A percentile compares a stretch with the other conserved stretches of the same genome.
Evolutionary conservation across 2,888 invertebrate genomes (phyloP).

Genomic region (Byasa hedistus): DNA sequence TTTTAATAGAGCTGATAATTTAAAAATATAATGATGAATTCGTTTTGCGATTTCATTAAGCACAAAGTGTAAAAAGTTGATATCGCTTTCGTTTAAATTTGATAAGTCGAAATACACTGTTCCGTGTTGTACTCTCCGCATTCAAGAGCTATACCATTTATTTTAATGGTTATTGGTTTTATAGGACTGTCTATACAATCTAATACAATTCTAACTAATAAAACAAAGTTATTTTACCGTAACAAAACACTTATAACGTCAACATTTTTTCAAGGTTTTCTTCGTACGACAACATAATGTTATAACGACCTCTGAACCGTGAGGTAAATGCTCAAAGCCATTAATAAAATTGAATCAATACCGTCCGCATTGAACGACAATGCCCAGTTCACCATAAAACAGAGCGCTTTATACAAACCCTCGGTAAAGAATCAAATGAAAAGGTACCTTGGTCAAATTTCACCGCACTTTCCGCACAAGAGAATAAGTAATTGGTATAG

Average conservation of each 20-base stretch:
- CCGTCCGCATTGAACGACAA: constrained; percentile 54
- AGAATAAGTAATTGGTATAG: constrained; percentile 24
- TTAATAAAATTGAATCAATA: constrained; percentile 66
- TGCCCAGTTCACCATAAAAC: constrained; percentile 47
- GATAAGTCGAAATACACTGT: too few species aligned
- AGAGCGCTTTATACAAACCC: constrained; percentile 41
- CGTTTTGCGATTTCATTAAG: too few species aligned
- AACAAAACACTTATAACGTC: constrained; percentile 13
- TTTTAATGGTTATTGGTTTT: too few species aligned
- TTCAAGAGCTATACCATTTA: too few species aligned
- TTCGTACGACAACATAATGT: constrained; percentile 31
- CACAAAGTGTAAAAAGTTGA: too few species aligned
- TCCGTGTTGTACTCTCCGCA: too few species aligned
- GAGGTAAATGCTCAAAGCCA: constrained; percentile 49
- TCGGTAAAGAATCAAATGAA: constrained; percentile 33
- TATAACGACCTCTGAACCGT: constrained; percentile 36
- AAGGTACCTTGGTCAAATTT: constrained; percentile 16
- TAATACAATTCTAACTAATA: neutral
- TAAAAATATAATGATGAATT: neutral
- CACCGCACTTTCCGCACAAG: constrained; percentile 3
- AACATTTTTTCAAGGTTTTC: constrained; percentile 10
- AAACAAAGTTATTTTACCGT: constrained; percentile 4
- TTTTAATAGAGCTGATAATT: neutral
- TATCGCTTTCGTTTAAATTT: too few species aligned
- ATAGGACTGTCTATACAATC: neutral